Evolutionary conservation across 2,797 vertebrate genomes (phyloP), one percentile per base, ranked within the genome.

Genomic region (Craterocephalus amniculus): DNA sequence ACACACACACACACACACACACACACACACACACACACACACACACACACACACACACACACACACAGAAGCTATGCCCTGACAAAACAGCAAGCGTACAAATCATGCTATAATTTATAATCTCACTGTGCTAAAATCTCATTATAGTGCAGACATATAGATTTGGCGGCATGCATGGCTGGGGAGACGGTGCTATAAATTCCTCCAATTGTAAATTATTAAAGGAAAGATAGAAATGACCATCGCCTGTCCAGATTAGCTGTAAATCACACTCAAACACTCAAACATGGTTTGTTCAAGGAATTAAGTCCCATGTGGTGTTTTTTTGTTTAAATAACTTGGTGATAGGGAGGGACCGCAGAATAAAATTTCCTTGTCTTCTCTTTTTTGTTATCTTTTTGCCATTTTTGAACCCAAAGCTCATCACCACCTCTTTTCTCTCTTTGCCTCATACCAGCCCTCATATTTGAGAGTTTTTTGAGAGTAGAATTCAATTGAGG

Each of bases 31-130:
- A n/a, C n/a, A n/a, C n/a, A n/a, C n/a, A n/a, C 83, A 92, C 84
- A 85, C 85, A 87, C 79, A 87, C 71, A 85, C 82, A 78, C 67
- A 78, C 79, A 82, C 75, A 82, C 77, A 72, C 80, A 80, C 76
- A 81, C 76, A 74, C 85, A 85, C 82, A 88, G 81, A 83, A 87
- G 83, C 86, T 88, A 52, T 87, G 81, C 86, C 85, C 89, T 87
- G 87, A 91, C 91, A 89, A 99, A 99, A 99, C 96, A 98, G 97
- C 96, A 94, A 96, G 92, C 93, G 96, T 97, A 91, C 96, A 98
- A 99, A 98, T 97, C 96, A 96, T 95, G 88, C 93, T 94, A 95
- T 98, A 96, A 99, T 99, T 99, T 99, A 98, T 97, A 97, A 97
- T 96, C 96, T 85, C 24, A 93, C 95, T 94, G 95, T 93, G 88